Base-by-base conservation (phyloP, 2,113 vertebrate genomes). In the Larimichthys polyactis region DNA sequence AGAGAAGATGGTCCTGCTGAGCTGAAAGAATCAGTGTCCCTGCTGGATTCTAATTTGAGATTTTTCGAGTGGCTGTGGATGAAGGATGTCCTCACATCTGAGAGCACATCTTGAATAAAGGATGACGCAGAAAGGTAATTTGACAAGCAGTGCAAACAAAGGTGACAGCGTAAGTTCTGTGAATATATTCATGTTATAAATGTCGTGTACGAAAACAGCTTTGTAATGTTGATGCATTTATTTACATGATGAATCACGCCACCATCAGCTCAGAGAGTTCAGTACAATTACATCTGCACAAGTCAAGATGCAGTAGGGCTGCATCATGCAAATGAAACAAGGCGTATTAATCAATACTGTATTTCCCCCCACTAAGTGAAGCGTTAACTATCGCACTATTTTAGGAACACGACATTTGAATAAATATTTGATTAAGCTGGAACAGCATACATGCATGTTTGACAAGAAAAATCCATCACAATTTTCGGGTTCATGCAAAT, bases 401-500 rank as follows among this genome's bases (percentile, higher is more conserved):
- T 91, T 82, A 89, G 80, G 83, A 89, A 90, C 83, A 85, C 65
- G 40, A 66, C 85, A 87, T 92, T 89, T 88, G 81, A 91, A 93
- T 92, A 86, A 90, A 94, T 92, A 91, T 91, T 91, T 91, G 82
- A 93, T 91, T 85, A 86, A n/a, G 66, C 60, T 52, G 77, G 65
- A 81, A 80, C 69, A 80, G 67, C 91, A 81, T 75, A 86, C 78
- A 90, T 84, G 81, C 81, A 81, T 80, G 89, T 87, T 91, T 88
- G 91, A 93, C 93, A 87, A 71, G 83, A 81, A 87, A 84, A 86
- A 90, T 91, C 85, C 87, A 92, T 93, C 90, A 86, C 60, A 74
- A 64, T 75, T 86, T 83, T 89, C 72, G 54, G 54, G 81, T 81
- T 79, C 82, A 89, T 88, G 86, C 71, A 87, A 90, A 90, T 71